These are phyloP conservation scores for Oncorhynchus mykiss DNA, from an alignment of 2,113 vertebrate genomes.

Conservation along the genomic window DNA sequence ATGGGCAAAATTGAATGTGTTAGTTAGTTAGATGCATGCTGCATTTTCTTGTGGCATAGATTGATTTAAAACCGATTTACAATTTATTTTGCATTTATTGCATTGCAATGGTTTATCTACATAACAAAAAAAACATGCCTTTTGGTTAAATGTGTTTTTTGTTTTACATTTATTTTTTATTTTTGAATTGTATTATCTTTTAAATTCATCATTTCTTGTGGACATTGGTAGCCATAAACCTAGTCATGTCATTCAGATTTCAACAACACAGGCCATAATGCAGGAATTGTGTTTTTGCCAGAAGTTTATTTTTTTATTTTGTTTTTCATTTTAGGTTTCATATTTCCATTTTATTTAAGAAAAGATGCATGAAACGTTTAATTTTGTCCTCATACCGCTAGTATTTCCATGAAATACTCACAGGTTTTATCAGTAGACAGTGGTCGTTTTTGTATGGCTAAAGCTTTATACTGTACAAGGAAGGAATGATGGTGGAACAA, in stretches of 20 bases:
- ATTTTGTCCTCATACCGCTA: background rate
- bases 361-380: no score
- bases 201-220: no score
- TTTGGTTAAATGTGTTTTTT: no score
- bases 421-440: background rate
- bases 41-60: background rate
- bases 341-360: no score
- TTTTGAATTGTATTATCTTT: no score
- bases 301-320: no score
- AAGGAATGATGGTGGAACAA: background rate
- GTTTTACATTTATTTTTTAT: no score
- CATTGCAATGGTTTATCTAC: background rate
- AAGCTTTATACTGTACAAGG: constrained; percentile 9
- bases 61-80: background rate
- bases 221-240: no score
- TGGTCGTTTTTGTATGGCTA: constrained; percentile 3
- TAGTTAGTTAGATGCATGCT: background rate
- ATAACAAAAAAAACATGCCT: background rate
- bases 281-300: no score
- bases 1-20: background rate
- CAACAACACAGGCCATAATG: no score
- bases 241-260: no score
- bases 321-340: no score
- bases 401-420: constrained; percentile 16
- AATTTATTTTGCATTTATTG: background rate